Base-by-base conservation (phyloP, 2,113 vertebrate genomes). In the Odontesthes bonariensis region DNA sequence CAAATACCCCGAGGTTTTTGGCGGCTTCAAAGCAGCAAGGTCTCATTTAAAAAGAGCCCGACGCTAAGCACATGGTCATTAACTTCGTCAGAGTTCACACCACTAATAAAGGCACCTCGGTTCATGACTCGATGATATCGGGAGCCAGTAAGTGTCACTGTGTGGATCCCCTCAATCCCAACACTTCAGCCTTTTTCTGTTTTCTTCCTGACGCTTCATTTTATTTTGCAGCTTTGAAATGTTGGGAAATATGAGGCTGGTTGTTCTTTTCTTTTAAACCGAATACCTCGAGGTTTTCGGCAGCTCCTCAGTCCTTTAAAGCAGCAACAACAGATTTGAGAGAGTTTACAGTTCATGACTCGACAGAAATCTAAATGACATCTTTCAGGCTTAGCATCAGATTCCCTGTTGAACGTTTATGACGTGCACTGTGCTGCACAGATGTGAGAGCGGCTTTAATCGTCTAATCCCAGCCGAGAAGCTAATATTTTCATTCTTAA, bases 181-280 rank as follows among this genome's bases (percentile, higher is more conserved):
- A 10, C 46, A 64, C 69, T 11, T 61, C 6, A 57, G 3, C 56
- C 31, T 20, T 0, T 33, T 47, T 0, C 3, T 27, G 27, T 53
- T 40, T n/a, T 68, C 64, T 0, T 27, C 4, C 46, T 57, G 32
- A 19, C 16, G 1, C 2, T 8, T 67, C 27, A 64, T 40, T 32
- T 10, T 52, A 40, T 14, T 14, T 40, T 22, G 6, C 7, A 0
- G 4, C 31, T 31, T 54, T 20, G 72, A 88, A 53, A 93, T 93
- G 89, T 68, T 58, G 3, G 67, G 85, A 31, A 85, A 74, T 23
- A 69, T 92, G 65, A 62, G 56, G 77, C 47, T 90, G 58, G 55
- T 64, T 92, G 82, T 89, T 90, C 51, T 1, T 92, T 69, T 93
- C 67, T 85, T 90, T 3, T 55, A 35, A 0, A 71, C 81, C 0